Conservation (phyloP, 1,140 invertebrate genomes). For the Frieseomelitta varia region DNA sequence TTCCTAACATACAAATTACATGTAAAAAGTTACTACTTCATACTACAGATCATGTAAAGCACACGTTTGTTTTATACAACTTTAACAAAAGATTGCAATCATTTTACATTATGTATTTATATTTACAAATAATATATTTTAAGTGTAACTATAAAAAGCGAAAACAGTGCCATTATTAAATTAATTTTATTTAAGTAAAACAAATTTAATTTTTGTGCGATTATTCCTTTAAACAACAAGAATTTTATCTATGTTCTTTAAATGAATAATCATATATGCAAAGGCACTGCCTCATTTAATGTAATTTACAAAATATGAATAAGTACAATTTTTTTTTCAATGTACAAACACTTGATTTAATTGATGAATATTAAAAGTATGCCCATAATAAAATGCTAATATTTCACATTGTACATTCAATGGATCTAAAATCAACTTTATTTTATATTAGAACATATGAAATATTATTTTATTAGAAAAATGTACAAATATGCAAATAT, state of each 20-base stretch:
- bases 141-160: slow-evolving; percentile 50
- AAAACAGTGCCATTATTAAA: slow-evolving; percentile 49
- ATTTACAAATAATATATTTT: slow-evolving; percentile 55
- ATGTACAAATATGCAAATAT: slow-evolving; percentile 39
- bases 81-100: slow-evolving; percentile 30
- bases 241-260: neutral
- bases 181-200: slow-evolving; percentile 6
- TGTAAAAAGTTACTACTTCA: slow-evolving; percentile 59
- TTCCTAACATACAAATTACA: slow-evolving; percentile 65
- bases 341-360: slow-evolving; percentile 36
- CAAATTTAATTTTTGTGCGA: neutral
- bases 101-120: slow-evolving; percentile 22
- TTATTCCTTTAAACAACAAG: slow-evolving; percentile 6
- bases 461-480: slow-evolving; percentile 21
- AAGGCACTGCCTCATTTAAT: slow-evolving; percentile 59
- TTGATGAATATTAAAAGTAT: slow-evolving; percentile 25
- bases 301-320: slow-evolving; percentile 40
- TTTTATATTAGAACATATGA: slow-evolving; percentile 10
- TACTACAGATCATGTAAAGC: slow-evolving; percentile 44
- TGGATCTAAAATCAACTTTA: slow-evolving; percentile 13
- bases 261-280: slow-evolving; percentile 41
- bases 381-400: slow-evolving; percentile 4
- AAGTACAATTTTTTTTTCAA: slow-evolving; percentile 35
- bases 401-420: neutral
- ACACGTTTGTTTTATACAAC: slow-evolving; percentile 19